Evolutionary conservation across 2,888 invertebrate species (phyloP).

Genomic region (Dicranocentrus wangi): DNA sequence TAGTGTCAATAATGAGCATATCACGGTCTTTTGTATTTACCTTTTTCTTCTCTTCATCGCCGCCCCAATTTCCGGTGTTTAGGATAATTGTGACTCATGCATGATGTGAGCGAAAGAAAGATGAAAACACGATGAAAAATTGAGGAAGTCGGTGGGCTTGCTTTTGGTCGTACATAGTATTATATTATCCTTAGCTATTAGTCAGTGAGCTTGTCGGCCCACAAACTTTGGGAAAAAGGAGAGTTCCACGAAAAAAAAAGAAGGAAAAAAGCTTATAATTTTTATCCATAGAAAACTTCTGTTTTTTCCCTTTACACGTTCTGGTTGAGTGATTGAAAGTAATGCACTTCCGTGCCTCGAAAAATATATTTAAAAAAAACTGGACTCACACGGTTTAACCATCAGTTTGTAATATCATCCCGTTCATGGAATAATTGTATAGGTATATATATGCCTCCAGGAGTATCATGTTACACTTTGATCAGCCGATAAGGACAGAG

Average conservation of each 20-base stretch:
- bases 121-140: slow-evolving; percentile 58
- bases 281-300: slow-evolving; percentile 1
- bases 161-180: slow-evolving; percentile 12
- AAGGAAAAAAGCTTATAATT: slow-evolving; percentile 12
- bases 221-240: slow-evolving; percentile 18
- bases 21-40: slow-evolving; percentile 42
- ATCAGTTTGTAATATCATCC: slow-evolving; percentile 3
- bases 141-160: slow-evolving; percentile 56
- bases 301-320: slow-evolving; percentile 22
- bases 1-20: slow-evolving; percentile 63
- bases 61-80: slow-evolving; percentile 68
- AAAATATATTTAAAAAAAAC: too few relatives aligned
- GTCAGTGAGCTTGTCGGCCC: not conserved
- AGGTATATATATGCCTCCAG: slow-evolving; percentile 65
- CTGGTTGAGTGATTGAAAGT: slow-evolving; percentile 53
- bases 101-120: slow-evolving; percentile 55
- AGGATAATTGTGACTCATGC: slow-evolving; percentile 65
- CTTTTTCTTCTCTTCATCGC: slow-evolving; percentile 36
- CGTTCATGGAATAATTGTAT: slow-evolving; percentile 58
- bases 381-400: slow-evolving; percentile 17
- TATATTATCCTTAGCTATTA: slow-evolving; percentile 1
- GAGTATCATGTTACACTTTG: slow-evolving; percentile 66
- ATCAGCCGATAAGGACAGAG: slow-evolving; percentile 57
- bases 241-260: slow-evolving; percentile 35
- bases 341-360: slow-evolving; percentile 55